Evolutionary conservation across 2,888 invertebrate genomes (phyloP), one percentile per base, ranked within the genome.

Genomic region (Erebia ligea): DNA sequence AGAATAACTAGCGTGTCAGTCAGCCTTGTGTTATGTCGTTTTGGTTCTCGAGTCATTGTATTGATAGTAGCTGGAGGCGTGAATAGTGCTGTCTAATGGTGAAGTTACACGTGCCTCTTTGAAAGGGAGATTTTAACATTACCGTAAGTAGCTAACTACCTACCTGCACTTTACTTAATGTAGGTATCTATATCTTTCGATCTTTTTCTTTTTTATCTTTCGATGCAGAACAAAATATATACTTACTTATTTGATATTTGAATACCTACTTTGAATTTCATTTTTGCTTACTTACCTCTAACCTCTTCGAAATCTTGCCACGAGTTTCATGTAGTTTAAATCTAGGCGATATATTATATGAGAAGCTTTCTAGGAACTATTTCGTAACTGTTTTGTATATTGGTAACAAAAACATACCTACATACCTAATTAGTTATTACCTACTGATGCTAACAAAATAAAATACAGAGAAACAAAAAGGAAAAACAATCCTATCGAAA

Each of bases 51-150:
- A 78, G 78, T 76, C 81, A 73, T 77, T 78, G 84, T 86, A 87
- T 88, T 86, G 89, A 87, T 90, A 86, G 88, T 85, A 84, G 86
- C 84, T 75, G 85, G 85, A 92, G 89, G 92, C 91, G 92, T 90
- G 89, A 92, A 92, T 92, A 87, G 89, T 86, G 84, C 81, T 86
- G 86, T 85, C 81, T 88, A 88, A 89, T 88, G 84, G 85, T 79
- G 77, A 74, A 81, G 79, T 74, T 81, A 86, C 84, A 82, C 79
- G 82, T 80, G 83, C 81, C 82, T 78, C 78, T 69, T 59, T 58
- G 50, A 67, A 58, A 58, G 67, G 58, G 59, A 70, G 56, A 25
- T 21, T 21, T 57, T 57, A 57, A 25, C 56, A 13, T 61, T 42
- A 45, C 45, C 15, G 62, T 62, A 21, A 21, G 45, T 21, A 62